Percentiles rank a stretch among this genome's conserved stretches.
Evolutionary conservation across 2,113 vertebrate genomes (phyloP).

Genomic region (Phalacrocorax aristotelis): DNA sequence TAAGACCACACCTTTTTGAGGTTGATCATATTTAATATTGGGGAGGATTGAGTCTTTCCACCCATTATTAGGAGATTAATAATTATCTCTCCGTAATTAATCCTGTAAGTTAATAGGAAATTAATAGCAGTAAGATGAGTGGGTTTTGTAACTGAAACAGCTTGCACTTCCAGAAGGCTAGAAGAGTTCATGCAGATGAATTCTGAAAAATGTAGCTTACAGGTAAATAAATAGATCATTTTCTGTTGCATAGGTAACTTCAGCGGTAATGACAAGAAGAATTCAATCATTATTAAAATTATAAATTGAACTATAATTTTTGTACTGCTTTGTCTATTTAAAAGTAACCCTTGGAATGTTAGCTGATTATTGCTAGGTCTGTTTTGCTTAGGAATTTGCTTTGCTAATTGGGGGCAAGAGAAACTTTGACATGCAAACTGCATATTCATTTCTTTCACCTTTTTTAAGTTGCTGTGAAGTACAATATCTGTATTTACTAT

Average conservation of each 20-base stretch:
- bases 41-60: slow-evolving; percentile 25
- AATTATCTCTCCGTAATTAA: slow-evolving; percentile 35
- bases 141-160: background rate
- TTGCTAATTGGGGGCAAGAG: slow-evolving; percentile 17
- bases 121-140: background rate
- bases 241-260: background rate
- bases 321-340: slow-evolving; percentile 14
- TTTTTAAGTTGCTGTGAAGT: slow-evolving; percentile 35
- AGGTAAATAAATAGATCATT: background rate
- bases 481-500: slow-evolving; percentile 66
- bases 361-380: slow-evolving; percentile 26
- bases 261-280: background rate
- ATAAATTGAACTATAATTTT: background rate
- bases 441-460: slow-evolving; percentile 12
- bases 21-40: slow-evolving; percentile 21
- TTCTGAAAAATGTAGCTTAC: background rate
- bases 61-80: slow-evolving; percentile 45
- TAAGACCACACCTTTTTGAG: slow-evolving; percentile 60
- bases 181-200: background rate
- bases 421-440: slow-evolving; percentile 37
- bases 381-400: slow-evolving; percentile 23
- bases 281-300: background rate
- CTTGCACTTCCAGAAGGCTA: background rate
- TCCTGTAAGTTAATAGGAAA: slow-evolving; percentile 11
- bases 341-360: slow-evolving; percentile 22